Percentiles rank a stretch among this genome's conserved stretches.
phyloP scores from a whole-genome alignment of 2,113 vertebrate genomes.

The Melierax canorus region DNA sequence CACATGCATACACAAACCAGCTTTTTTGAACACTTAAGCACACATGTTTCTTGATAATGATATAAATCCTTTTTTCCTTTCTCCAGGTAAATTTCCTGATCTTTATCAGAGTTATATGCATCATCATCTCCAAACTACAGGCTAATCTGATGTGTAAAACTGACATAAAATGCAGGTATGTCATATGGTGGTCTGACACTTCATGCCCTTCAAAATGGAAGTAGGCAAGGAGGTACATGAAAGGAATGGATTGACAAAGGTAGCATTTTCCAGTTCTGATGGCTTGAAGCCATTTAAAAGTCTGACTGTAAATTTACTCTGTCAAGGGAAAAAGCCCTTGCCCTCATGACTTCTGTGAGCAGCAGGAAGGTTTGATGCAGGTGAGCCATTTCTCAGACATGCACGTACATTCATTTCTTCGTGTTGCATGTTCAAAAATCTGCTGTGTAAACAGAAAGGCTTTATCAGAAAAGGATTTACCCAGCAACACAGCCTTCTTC shows the following conservation, averaged over 20 bases:
- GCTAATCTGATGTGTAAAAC: conserved; percentile 88
- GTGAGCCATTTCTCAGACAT: not conserved
- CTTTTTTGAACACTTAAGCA: not conserved
- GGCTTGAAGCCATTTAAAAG: not conserved
- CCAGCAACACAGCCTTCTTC: not conserved
- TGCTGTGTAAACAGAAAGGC: not conserved
- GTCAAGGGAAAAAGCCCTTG: not conserved
- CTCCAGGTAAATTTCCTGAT: conserved; percentile 86
- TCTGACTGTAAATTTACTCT: not conserved
- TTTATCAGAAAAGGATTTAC: not conserved
- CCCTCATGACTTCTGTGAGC: not conserved
- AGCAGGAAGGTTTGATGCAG: not conserved
- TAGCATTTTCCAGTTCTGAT: not conserved
- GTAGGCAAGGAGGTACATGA: not conserved
- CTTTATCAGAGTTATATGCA: conserved; percentile 86
- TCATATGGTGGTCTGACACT: not conserved
- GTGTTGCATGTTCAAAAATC: not conserved
- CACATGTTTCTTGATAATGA: not conserved
- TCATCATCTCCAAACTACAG: conserved; percentile 86
- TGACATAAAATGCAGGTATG: conserved; percentile 89
- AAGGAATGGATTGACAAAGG: not conserved
- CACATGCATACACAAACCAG: not conserved
- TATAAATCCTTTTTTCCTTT: not conserved
- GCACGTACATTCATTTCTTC: not conserved
- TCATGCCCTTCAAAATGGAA: not conserved